Evolutionary conservation across 2,797 vertebrate genomes (phyloP).

Genomic region (Hipposideros larvatus): DNA sequence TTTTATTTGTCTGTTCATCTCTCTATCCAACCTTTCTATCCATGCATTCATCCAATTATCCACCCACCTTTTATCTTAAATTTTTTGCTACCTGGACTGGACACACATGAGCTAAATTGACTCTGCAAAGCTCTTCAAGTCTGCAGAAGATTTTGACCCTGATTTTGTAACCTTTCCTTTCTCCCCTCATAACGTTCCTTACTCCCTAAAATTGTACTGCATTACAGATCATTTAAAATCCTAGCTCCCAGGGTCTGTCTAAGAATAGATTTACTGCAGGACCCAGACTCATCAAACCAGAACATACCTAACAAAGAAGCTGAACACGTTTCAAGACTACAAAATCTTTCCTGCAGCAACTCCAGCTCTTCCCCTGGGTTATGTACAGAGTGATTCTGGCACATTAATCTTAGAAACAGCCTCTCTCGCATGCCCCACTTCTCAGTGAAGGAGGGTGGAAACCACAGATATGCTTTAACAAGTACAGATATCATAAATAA

Average conservation of each 20-base stretch:
- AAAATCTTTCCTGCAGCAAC: background rate
- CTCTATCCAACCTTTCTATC: background rate
- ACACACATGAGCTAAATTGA: background rate
- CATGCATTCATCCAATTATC: background rate
- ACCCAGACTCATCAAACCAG: conserved; percentile 65
- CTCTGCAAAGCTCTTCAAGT: conserved; percentile 40
- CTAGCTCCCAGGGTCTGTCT: conserved; percentile 34
- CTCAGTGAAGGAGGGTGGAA: background rate
- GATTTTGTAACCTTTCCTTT: conserved; percentile 59
- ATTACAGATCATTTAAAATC: conserved; percentile 52
- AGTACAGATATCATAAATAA: conserved; percentile 42
- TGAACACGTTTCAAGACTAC: conserved; percentile 53
- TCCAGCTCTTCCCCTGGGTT: conserved; percentile 8
- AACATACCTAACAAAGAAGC: conserved; percentile 3
- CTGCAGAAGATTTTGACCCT: conserved; percentile 56
- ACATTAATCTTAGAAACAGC: conserved; percentile 60
- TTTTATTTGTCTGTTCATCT: background rate
- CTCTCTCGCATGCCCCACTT: background rate
- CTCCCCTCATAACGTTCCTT: conserved; percentile 5
- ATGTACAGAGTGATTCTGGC: conserved; percentile 36
- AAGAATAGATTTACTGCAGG: conserved; percentile 73
- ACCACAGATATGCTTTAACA: conserved; percentile 50
- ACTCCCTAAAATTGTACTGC: conserved; percentile 31
- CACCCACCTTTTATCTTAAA: conserved; percentile 35
- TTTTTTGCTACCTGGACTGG: background rate